phyloP scores from a whole-genome alignment of 1,140 invertebrate genomes.

The Pseudomyrmex flavicornis region DNA sequence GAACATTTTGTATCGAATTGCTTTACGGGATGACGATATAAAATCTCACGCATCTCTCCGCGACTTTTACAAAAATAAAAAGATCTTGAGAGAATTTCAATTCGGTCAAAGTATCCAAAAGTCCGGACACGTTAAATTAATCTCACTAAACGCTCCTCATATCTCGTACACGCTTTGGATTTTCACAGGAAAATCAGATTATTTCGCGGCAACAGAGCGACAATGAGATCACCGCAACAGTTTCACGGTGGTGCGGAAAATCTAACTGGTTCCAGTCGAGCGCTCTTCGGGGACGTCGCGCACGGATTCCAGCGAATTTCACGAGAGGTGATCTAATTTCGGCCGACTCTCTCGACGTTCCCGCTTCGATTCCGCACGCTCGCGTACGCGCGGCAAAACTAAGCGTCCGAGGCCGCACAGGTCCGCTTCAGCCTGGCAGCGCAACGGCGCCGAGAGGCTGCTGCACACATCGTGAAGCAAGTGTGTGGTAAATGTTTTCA shows the following conservation, averaged over 20 bases:
- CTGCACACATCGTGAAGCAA: not conserved
- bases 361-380: constrained; percentile 64
- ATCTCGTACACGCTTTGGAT: not conserved
- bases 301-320: constrained; percentile 54
- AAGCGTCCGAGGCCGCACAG: constrained; percentile 64
- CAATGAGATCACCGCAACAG: not conserved
- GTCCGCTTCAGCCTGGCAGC: constrained; percentile 69
- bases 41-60: not conserved
- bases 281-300: constrained; percentile 25
- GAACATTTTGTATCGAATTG: constrained; percentile 5
- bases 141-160: not conserved
- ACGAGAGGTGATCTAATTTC: constrained; percentile 70
- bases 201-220: not conserved
- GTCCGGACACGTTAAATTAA: not conserved
- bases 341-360: constrained; percentile 51
- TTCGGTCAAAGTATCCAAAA: no score
- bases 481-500: constrained; percentile 59
- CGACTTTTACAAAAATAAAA: no score
- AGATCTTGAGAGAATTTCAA: no score
- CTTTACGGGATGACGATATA: not conserved
- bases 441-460: constrained; percentile 30
- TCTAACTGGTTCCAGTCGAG: constrained; percentile 30
- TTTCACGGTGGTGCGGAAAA: not conserved
- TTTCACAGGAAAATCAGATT: not conserved
- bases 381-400: constrained; percentile 78